A percentile compares a stretch with the other conserved stretches of the same genome.
phyloP scores from a whole-genome alignment of 1,140 invertebrate genomes.

The Paracyclopina nana region DNA sequence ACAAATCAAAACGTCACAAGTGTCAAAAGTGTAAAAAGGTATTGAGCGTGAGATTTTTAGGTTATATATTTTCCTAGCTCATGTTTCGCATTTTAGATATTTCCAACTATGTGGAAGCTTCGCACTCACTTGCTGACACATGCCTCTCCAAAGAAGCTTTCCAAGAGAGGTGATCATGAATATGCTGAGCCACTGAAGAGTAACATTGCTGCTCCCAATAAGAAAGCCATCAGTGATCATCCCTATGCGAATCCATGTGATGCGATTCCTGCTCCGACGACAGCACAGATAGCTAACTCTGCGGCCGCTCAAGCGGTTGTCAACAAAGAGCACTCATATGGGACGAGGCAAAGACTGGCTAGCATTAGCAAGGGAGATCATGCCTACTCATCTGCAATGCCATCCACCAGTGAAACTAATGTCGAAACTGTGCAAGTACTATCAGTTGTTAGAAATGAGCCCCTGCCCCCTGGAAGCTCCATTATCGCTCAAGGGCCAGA shows the following conservation, averaged over 20 bases:
- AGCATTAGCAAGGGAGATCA: no score
- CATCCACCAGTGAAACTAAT: no score
- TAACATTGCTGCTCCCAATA: background rate
- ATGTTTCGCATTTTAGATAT: background rate
- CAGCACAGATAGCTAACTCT: no score
- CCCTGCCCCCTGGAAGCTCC: no score
- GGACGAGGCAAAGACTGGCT: no score
- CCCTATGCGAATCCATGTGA: background rate
- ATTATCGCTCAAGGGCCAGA: no score
- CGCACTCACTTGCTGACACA: background rate
- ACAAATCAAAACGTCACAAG: background rate
- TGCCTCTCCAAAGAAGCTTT: background rate
- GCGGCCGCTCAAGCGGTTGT: no score
- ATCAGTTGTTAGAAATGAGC: no score
- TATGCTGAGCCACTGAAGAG: conserved; percentile 3
- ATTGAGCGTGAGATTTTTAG: background rate
- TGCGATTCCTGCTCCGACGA: no score
- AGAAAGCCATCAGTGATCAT: background rate
- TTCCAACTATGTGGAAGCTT: conserved; percentile 9
- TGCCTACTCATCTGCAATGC: no score
- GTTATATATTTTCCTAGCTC: background rate
- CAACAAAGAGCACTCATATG: no score
- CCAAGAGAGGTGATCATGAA: background rate
- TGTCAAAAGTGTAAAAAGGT: conserved; percentile 10
- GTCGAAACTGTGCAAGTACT: no score